Base-by-base conservation (phyloP, 2,113 vertebrate genomes). In the Rhea pennata region DNA sequence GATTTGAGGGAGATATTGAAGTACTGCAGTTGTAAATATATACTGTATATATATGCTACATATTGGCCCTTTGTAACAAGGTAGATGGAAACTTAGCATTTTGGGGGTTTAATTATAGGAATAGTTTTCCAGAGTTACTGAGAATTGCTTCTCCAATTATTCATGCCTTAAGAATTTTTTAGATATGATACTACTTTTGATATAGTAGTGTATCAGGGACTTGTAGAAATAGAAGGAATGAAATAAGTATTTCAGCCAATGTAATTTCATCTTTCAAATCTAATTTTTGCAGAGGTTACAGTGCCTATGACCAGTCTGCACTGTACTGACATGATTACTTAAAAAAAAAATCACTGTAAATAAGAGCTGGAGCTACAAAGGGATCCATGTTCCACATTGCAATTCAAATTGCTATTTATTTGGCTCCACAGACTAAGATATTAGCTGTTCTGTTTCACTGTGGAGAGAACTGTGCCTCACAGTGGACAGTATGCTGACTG, bases 401-500 rank as follows among this genome's bases (percentile, higher is more conserved):
- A 16, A 65, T 66, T 44, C 39, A 40, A 21, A 40, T 17, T 39
- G 29, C 36, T 50, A n/a, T 21, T 70, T 69, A 1, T 26, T 20
- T 74, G 50, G 50, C 61, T 83, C 13, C 56, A 70, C n/a, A 61
- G 53, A 26, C 46, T 21, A 15, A n/a, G 75, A 22, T 3, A 33
- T 8, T 27, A 29, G 22, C 3, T 2, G 27, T 14, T 46, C 42
- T 74, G 36, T 24, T 48, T 56, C 59, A 58, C 59, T 14, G 4
- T 3, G 12, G 48, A 61, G 44, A 22, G n/a, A 79, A 39, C 66
- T 16, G 24, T 70, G 44, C 56, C 66, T 48, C 24, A 5, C n/a
- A 8, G 42, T 10, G 13, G 23, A 7, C 12, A 20, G 29, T 1
- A 2, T 1, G 6, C 11, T 14, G 26, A 73, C 17, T 4, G 15